Conservation (phyloP, 2,888 invertebrate species). For the Helicoverpa assulta region DNA sequence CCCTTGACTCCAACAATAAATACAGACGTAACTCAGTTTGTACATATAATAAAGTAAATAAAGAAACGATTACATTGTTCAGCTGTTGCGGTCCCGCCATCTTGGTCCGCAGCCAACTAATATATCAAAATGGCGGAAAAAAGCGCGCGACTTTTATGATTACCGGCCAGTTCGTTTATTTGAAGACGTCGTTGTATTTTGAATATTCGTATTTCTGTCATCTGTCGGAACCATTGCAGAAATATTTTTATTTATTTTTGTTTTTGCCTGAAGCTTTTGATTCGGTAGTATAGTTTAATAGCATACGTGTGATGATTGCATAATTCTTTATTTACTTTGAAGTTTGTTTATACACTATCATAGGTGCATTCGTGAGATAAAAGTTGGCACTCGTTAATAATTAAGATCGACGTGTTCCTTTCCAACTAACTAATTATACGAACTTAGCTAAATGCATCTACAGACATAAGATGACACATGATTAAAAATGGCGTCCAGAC, state of each 20-base stretch:
- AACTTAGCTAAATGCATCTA: too few species aligned
- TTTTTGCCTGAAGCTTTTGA: conserved; percentile 16
- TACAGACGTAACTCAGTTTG: conserved; percentile 52
- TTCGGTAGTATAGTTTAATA: conserved; percentile 14
- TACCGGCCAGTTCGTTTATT: conserved; percentile 64
- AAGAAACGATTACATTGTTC: conserved; percentile 61
- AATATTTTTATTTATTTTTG: conserved; percentile 19
- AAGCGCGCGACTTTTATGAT: conserved; percentile 82
- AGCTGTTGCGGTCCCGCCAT: conserved; percentile 60
- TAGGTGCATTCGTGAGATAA: background rate
- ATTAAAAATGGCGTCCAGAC: too few species aligned
- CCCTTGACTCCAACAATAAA: conserved; percentile 50
- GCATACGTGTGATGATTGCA: conserved; percentile 2
- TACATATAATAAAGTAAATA: conserved; percentile 53
- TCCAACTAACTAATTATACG: too few species aligned
- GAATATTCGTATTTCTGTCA: conserved; percentile 64
- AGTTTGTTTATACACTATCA: conserved; percentile 9
- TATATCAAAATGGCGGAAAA: conserved; percentile 86
- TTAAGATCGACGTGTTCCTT: background rate
- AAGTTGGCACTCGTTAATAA: conserved; percentile 19
- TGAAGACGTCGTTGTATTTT: conserved; percentile 41
- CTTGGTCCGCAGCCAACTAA: conserved; percentile 82
- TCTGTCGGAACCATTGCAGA: conserved; percentile 41
- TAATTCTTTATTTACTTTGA: conserved; percentile 19
- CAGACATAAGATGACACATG: too few species aligned